phyloP scores from a whole-genome alignment of 1,140 invertebrate genomes.

The Drosophila ficusphila region DNA sequence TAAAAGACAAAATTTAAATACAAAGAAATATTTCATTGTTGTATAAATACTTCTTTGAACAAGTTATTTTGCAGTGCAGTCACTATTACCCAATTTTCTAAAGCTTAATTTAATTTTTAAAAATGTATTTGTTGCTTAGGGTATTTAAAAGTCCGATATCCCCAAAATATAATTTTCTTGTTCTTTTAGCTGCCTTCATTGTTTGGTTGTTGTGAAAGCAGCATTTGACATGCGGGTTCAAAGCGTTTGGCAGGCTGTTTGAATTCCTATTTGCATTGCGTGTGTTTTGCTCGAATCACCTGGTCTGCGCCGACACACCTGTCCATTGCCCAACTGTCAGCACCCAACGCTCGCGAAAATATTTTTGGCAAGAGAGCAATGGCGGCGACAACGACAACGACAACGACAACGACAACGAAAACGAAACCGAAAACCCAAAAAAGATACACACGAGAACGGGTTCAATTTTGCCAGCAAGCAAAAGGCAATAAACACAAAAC shows the following conservation, averaged over 20 bases:
- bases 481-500: conserved; percentile 79
- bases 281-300: conserved; percentile 37
- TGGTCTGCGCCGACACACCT: conserved; percentile 10
- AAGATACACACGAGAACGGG: conserved; percentile 28
- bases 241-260: conserved; percentile 62
- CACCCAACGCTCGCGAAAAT: conserved; percentile 39
- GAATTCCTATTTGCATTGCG: conserved; percentile 70
- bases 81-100: too few species aligned
- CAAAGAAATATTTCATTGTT: too few species aligned
- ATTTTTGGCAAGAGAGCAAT: conserved; percentile 36
- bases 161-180: not conserved
- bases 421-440: conserved; percentile 23
- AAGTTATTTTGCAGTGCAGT: too few species aligned
- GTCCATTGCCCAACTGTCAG: conserved; percentile 40
- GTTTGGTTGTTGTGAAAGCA: conserved; percentile 30
- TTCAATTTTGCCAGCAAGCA: conserved; percentile 56
- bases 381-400: conserved; percentile 8
- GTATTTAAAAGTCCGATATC: not conserved
- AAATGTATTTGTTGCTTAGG: not conserved
- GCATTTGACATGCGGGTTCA: conserved; percentile 62
- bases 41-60: too few species aligned
- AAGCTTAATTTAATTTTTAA: too few species aligned
- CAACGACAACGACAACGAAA: conserved; percentile 6
- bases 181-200: conserved; percentile 14
- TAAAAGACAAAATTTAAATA: too few species aligned